Evolutionary conservation across 2,888 invertebrate genomes (phyloP).

Genomic region (Acanthosepion lycidas): DNA sequence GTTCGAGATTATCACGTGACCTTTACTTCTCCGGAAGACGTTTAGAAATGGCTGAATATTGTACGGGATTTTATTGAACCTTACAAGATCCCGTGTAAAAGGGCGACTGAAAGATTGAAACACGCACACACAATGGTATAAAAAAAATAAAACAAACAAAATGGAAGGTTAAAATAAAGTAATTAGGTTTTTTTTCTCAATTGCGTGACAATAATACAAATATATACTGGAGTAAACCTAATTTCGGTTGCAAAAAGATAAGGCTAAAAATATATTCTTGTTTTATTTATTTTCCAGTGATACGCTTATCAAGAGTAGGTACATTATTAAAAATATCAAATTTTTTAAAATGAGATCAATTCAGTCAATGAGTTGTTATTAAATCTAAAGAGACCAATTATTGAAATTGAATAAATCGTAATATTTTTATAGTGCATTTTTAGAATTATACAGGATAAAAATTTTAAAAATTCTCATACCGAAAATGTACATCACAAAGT

Average conservation of each 20-base stretch:
- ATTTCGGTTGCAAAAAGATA: neutral
- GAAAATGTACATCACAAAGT: neutral
- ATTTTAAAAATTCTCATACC: neutral
- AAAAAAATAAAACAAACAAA: neutral
- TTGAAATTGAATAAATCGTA: neutral
- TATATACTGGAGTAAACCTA: neutral
- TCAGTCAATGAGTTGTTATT: neutral
- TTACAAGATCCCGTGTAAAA: neutral
- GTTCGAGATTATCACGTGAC: conserved; percentile 45
- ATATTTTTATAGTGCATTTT: neutral
- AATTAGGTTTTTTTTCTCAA: neutral
- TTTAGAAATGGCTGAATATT: conserved; percentile 35
- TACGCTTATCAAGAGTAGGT: no score
- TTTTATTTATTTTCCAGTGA: no score
- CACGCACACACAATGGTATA: neutral
- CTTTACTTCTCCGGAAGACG: conserved; percentile 40
- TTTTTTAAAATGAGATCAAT: neutral
- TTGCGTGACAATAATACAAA: neutral
- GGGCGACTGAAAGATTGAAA: neutral
- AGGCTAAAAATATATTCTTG: no score
- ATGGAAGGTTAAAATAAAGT: neutral
- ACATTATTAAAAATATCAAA: neutral
- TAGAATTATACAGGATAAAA: neutral
- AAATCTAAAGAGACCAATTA: neutral
- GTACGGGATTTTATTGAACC: conserved; percentile 39